Percentiles rank a stretch among this genome's conserved stretches.
phyloP scores from a whole-genome alignment of 2,888 invertebrate species.

The Drosophila engyochracea region DNA sequence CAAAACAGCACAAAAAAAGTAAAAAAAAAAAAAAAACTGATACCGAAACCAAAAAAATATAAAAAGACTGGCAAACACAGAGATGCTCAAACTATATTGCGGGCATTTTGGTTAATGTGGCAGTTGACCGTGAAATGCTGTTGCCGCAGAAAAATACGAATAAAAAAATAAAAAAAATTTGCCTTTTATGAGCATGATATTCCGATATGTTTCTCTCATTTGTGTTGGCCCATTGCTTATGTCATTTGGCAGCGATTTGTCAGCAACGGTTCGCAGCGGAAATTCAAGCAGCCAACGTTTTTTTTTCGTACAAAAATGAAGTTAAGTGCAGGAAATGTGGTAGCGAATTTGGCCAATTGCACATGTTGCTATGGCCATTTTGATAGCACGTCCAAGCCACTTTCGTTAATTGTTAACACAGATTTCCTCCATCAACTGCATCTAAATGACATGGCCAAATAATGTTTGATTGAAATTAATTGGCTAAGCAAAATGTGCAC shows the following conservation, averaged over 20 bases:
- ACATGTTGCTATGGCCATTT: slow-evolving; percentile 36
- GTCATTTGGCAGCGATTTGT: slow-evolving; percentile 66
- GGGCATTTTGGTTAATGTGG: slow-evolving; percentile 35
- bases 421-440: slow-evolving; percentile 20
- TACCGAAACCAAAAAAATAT: slow-evolving; percentile 1
- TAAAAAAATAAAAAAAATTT: too few relatives aligned
- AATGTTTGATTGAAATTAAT: slow-evolving; percentile 12
- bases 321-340: slow-evolving; percentile 47
- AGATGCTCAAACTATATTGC: slow-evolving; percentile 28
- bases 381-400: slow-evolving; percentile 35
- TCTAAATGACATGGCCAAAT: slow-evolving; percentile 17
- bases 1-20: not conserved
- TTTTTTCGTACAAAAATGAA: slow-evolving; percentile 20
- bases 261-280: slow-evolving; percentile 44
- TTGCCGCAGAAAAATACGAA: not conserved
- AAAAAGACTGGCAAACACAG: not conserved
- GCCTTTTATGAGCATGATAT: slow-evolving; percentile 72
- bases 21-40: not conserved
- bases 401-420: slow-evolving; percentile 35
- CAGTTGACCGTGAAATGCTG: slow-evolving; percentile 69
- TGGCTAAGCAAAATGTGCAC: slow-evolving; percentile 3
- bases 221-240: slow-evolving; percentile 60
- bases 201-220: slow-evolving; percentile 36
- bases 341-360: slow-evolving; percentile 53
- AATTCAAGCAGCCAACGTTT: slow-evolving; percentile 35